phyloP scores from a whole-genome alignment of 2,888 invertebrate genomes.

The Synergus itoensis region DNA sequence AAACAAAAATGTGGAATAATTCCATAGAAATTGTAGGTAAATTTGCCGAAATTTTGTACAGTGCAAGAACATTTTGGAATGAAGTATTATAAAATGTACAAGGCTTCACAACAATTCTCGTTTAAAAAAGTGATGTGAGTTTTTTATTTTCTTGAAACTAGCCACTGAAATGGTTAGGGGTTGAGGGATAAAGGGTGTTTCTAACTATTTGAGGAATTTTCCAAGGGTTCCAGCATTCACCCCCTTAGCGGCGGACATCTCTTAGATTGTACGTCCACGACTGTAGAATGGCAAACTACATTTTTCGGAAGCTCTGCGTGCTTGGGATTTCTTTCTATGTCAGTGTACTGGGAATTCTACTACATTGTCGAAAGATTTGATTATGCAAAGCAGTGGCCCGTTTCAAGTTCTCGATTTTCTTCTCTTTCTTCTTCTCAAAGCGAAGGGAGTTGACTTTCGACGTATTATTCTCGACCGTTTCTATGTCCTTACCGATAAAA shows the following conservation, averaged over 20 bases:
- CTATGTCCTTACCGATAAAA: conserved; percentile 4
- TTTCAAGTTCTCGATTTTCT: conserved; percentile 2
- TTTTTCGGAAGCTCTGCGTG: conserved; percentile 71
- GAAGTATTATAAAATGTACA: no score
- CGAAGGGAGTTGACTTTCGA: conserved; percentile 44
- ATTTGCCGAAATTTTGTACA: no score
- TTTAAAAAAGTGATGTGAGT: background rate
- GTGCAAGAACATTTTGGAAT: no score
- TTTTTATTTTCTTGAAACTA: background rate
- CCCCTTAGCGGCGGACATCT: conserved; percentile 11
- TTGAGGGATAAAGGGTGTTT: conserved; percentile 49
- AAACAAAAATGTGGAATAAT: no score
- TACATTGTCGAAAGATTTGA: conserved; percentile 73
- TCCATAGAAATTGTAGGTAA: no score
- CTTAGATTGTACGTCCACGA: conserved; percentile 48
- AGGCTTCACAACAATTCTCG: no score
- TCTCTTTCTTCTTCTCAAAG: conserved; percentile 40
- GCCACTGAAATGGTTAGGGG: background rate
- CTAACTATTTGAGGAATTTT: conserved; percentile 70
- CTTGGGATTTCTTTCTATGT: conserved; percentile 60
- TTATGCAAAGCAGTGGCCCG: conserved; percentile 68
- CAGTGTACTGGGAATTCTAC: conserved; percentile 64
- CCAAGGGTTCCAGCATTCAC: conserved; percentile 47
- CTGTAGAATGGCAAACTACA: conserved; percentile 60
- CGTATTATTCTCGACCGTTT: conserved; percentile 37